These are phyloP conservation scores for Drosophila serrata DNA, from an alignment of 1,140 invertebrate species.

Conservation along the genomic window DNA sequence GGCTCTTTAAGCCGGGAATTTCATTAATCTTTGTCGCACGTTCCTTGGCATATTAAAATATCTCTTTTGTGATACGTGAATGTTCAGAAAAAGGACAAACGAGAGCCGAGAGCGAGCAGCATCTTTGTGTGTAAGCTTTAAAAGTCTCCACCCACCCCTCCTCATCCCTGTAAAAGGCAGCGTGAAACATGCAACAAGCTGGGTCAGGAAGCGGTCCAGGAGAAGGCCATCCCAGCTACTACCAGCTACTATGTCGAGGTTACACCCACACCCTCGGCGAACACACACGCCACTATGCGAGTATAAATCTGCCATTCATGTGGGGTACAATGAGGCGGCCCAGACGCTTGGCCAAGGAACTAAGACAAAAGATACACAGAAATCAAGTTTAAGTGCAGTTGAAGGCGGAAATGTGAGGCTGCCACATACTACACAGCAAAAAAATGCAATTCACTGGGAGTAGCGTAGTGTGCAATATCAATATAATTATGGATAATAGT, in stretches of 20 bases:
- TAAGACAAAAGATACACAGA: constrained; percentile 66
- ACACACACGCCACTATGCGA: constrained; percentile 16
- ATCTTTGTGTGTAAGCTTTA: constrained; percentile 73
- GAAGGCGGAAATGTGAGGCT: constrained; percentile 52
- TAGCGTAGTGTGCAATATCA: too few species aligned
- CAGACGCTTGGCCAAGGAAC: constrained; percentile 54
- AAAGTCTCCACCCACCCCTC: constrained; percentile 37
- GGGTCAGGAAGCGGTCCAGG: constrained; percentile 34
- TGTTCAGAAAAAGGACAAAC: constrained; percentile 23
- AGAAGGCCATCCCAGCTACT: constrained; percentile 36
- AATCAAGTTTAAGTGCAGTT: constrained; percentile 77
- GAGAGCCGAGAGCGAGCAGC: constrained; percentile 10
- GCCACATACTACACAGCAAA: constrained; percentile 4
- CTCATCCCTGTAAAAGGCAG: constrained; percentile 44
- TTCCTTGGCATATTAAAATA: constrained; percentile 49
- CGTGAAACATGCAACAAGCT: constrained; percentile 67
- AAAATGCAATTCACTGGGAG: neutral
- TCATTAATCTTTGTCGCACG: constrained; percentile 69
- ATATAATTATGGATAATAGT: too few species aligned
- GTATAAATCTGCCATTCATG: constrained; percentile 62
- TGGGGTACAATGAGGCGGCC: constrained; percentile 49
- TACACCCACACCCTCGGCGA: constrained; percentile 40
- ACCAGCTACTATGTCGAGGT: constrained; percentile 60
- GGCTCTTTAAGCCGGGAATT: constrained; percentile 59
- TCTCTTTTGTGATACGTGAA: constrained; percentile 61